A percentile compares a stretch with the other conserved stretches of the same genome.
These are phyloP conservation scores for Zoroaster sp. DNA, from an alignment of 53 echinoderm and acorn worm species.

Conservation along the genomic window DNA sequence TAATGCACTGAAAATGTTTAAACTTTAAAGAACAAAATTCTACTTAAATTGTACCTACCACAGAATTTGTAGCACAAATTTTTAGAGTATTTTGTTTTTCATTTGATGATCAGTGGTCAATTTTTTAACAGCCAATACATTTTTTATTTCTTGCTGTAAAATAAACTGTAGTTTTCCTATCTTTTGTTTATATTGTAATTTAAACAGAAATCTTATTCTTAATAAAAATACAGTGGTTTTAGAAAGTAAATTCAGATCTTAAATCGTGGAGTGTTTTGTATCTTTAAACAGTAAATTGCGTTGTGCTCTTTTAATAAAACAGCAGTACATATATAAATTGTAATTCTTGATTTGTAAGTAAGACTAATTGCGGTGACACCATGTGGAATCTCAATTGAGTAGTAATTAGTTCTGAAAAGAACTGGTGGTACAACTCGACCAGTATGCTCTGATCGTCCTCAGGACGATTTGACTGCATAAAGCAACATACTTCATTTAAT, in stretches of 20 bases:
- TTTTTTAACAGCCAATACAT: background rate
- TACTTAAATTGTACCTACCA: background rate
- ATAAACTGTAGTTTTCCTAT: background rate
- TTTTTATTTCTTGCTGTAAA: background rate
- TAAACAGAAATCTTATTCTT: background rate
- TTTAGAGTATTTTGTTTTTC: background rate
- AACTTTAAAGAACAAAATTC: background rate
- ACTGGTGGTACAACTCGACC: background rate
- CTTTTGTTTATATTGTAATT: background rate
- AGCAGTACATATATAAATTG: background rate
- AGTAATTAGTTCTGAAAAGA: background rate
- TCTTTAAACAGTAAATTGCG: too few species aligned
- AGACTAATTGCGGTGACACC: too few species aligned
- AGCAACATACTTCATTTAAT: background rate
- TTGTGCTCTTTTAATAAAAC: background rate
- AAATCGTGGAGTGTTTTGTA: too few species aligned
- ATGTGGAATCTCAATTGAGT: too few species aligned
- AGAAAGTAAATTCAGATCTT: too few species aligned
- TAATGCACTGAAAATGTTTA: background rate
- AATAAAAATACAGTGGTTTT: too few species aligned
- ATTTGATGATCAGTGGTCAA: background rate
- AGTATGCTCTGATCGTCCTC: background rate
- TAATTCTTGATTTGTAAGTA: background rate
- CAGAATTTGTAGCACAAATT: background rate
- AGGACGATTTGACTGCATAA: background rate